Base-by-base conservation (phyloP, 1,140 invertebrate species). In the Melanaphis sacchari region DNA sequence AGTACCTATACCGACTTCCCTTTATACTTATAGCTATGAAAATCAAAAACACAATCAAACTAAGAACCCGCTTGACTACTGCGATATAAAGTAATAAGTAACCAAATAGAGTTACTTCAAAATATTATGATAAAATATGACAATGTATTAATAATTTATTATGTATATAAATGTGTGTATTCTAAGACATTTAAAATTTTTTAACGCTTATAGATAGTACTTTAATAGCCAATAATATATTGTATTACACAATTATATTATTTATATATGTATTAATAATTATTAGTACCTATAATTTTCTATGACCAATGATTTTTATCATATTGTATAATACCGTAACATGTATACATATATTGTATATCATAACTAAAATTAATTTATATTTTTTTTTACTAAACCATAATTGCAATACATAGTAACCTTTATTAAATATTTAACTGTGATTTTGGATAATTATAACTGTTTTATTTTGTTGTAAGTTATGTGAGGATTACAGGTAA, bases 11-110 rank as follows among this genome's bases (percentile, higher is more conserved):
- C 5, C 15, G 1, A n/a, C 5, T 3, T 1, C 8, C 31, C 1
- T 66, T 3, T 18, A n/a, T 18, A 1, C 21, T 18, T 0, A 66
- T n/a, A n/a, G 0, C 18, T 1, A n/a, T n/a, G 11, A 66, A 4
- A 66, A 18, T 15, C 11, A n/a, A 66, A 31, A 66, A 66, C 11
- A 66, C n/a, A n/a, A n/a, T 4, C 31, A n/a, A 66, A n/a, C 15
- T 18, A n/a, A 66, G 4, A n/a, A n/a, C 0, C 0, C 22, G 5
- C 54, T 59, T 9, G 4, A 66, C 4, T 76, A 4, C 4, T 31
- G 26, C 31, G 3, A 31, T 76, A 4, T n/a, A n/a, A 0, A n/a
- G 15, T 76, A 66, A 66, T 31, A 4, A 31, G 59, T 66, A 76
- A 76, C n/a, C 4, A 76, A 4, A n/a, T n/a, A 66, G 6, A n/a